Evolutionary conservation across 1,140 invertebrate species (phyloP), one percentile per base, ranked within the genome.

Genomic region (Drosophila truncata): DNA sequence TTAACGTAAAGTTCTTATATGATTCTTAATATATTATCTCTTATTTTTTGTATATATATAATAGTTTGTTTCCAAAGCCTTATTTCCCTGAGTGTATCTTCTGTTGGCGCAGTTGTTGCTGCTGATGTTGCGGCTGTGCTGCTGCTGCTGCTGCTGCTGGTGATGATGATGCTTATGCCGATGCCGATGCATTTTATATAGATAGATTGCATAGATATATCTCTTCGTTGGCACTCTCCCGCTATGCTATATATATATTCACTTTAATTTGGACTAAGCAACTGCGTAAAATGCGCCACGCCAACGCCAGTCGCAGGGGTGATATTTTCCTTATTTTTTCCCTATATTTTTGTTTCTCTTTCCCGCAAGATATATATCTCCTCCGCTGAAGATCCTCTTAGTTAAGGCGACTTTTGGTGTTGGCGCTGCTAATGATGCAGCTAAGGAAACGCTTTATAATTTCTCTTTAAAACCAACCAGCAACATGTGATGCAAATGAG

Each of bases 361-460:
- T 18, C 49, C 42, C 8, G n/a, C n/a, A n/a, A 11, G 9, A 39
- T 18, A 49, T 29, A 37, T 37, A 39, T 61, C 44, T 67, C 29
- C 46, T 16, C 29, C 37, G 23, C 20, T 50, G 39, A 66, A 62
- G 57, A 66, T 66, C 29, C 66, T 55, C 52, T 29, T 88, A 88
- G 84, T 87, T 84, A 90, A 90, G 84, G 85, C 62, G 85, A 90
- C 85, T 91, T 90, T 91, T 90, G 85, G 85, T 90, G 85, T 90
- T 90, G 86, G 86, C 86, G 85, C 78, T 90, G 85, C 85, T 90
- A 90, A 90, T 90, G 85, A 90, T 90, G 85, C 85, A 90, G 85
- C 85, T 91, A 90, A 90, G 85, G 85, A 90, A 90, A 91, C 85
- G 86, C 85, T 90, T 90, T 90, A 90, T 90, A 90, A 90, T 90